Percentiles rank a stretch among this genome's conserved stretches.
Evolutionary conservation across 2,888 invertebrate genomes (phyloP).

Genomic region (Andricus curvator): DNA sequence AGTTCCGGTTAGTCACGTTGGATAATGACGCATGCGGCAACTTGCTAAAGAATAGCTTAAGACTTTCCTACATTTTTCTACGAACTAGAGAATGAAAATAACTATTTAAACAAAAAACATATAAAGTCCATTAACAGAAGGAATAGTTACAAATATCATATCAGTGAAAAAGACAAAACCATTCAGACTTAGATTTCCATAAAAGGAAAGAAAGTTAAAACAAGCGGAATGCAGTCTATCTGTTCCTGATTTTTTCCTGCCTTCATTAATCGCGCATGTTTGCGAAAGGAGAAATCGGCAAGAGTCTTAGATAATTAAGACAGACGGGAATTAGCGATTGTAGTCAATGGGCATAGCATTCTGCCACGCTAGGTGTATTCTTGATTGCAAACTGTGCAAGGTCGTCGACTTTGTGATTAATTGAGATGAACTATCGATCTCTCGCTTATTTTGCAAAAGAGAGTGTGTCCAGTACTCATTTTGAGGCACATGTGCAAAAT

Average conservation of each 20-base stretch:
- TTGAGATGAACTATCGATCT: not conserved
- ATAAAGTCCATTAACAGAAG: not conserved
- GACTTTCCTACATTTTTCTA: not conserved
- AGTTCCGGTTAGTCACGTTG: slow-evolving; percentile 67
- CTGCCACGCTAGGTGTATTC: not conserved
- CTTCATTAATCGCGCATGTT: slow-evolving; percentile 18
- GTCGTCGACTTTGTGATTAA: slow-evolving; percentile 12
- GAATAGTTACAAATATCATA: not conserved
- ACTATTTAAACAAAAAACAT: not conserved
- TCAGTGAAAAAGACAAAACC: not conserved
- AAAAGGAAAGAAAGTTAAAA: slow-evolving; percentile 10
- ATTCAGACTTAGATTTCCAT: slow-evolving; percentile 27
- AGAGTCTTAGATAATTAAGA: slow-evolving; percentile 24
- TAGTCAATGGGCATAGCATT: slow-evolving; percentile 27
- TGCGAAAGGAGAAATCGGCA: slow-evolving; percentile 19
- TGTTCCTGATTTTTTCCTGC: slow-evolving; percentile 22
- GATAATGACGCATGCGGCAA: slow-evolving; percentile 64
- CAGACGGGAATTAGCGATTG: slow-evolving; percentile 25
- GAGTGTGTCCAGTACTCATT: not conserved
- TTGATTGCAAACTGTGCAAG: not conserved
- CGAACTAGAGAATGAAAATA: not conserved
- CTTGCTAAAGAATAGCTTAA: not conserved
- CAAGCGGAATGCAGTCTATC: slow-evolving; percentile 17
- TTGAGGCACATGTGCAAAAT: not conserved
- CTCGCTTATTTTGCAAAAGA: not conserved